Conservation (phyloP, 2,113 vertebrate genomes). For the Trogon surrucura region DNA sequence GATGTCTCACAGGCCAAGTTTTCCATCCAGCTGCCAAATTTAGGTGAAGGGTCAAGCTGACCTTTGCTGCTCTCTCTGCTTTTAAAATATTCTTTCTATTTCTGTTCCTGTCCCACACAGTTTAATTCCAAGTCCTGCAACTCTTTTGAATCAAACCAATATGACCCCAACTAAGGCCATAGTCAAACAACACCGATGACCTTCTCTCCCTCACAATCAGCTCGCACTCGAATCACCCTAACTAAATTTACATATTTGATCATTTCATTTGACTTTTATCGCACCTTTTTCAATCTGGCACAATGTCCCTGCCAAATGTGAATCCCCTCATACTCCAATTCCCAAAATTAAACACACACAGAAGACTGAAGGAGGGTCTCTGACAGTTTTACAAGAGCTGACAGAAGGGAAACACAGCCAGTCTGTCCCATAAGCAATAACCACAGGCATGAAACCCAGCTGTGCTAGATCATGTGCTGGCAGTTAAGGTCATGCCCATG, state of each 20-base stretch:
- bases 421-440: neutral
- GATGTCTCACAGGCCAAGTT: slow-evolving; percentile 38
- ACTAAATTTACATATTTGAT: slow-evolving; percentile 25
- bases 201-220: neutral
- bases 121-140: slow-evolving; percentile 18
- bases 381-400: neutral
- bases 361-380: neutral
- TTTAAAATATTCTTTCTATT: slow-evolving; percentile 71
- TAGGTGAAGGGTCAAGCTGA: slow-evolving; percentile 52
- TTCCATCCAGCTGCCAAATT: slow-evolving; percentile 48
- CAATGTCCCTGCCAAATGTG: neutral
- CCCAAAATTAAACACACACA: neutral
- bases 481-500: neutral
- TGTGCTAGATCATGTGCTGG: neutral
- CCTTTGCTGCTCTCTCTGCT: slow-evolving; percentile 38
- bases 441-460: neutral
- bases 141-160: slow-evolving; percentile 1
- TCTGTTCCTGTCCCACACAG: slow-evolving; percentile 45
- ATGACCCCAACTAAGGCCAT: neutral
- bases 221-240: neutral
- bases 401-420: neutral
- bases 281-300: slow-evolving; percentile 2
- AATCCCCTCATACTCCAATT: neutral
- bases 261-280: slow-evolving; percentile 35
- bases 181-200: neutral